Base-by-base conservation (phyloP, 2,113 vertebrate species). In the Rhinolophus sinicus region DNA sequence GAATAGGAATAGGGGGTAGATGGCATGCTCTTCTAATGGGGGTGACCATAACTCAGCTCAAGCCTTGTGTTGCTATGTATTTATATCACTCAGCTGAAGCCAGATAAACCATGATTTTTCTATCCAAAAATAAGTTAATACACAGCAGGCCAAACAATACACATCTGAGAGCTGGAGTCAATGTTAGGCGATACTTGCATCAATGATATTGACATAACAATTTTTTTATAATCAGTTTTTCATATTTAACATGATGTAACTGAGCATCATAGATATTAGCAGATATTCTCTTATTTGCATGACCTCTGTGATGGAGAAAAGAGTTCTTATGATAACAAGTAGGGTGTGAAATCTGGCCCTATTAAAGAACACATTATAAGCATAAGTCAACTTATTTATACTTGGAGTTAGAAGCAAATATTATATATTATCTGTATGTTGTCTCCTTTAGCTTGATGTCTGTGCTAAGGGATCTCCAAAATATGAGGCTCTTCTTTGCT, bases 21-120 rank as follows among this genome's bases (percentile, higher is more conserved):
- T 10, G 4, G 4, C 11, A 12, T 7, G 21, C 6, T 22, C 30
- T 13, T 13, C 19, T 69, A 50, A 30, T 76, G 13, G 6, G 30
- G 11, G 0, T 0, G 1, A 28, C 19, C 1, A 16, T 12, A 35
- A 22, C 24, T 22, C 2, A 35, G 11, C 12, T 64, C 21, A 38
- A 94, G 21, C 52, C 24, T 44, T 62, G 3, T 38, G 40, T 16
- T 80, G 28, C 5, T 21, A 21, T 58, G 19, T 64, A 44, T 64
- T 70, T n/a, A 9, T 70, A 0, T 35, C 85, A 69, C 52, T 76
- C 33, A 62, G 5, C 22, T 60, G 38, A 86, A 64, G 44, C 19
- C 24, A 77, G 24, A 58, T 47, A 92, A 67, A 85, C 35, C 8
- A 52, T 22, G 52, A 50, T 26, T 60, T 85, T 86, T 52, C 6